Percentiles rank a stretch among this genome's conserved stretches.
Conservation (phyloP, 2,888 invertebrate genomes). For the Hanleya hanleyi region DNA sequence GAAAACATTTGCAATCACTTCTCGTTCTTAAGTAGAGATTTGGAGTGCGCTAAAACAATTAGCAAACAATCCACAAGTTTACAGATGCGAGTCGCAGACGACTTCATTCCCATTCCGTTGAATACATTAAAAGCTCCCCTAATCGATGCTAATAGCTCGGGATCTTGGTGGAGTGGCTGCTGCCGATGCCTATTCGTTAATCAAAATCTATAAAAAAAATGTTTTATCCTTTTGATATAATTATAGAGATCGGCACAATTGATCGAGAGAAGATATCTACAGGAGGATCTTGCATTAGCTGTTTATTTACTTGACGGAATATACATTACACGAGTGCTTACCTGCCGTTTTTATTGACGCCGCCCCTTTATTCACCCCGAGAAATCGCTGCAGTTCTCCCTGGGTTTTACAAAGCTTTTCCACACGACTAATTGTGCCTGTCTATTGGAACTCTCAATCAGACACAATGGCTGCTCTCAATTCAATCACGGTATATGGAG, state of each 20-base stretch:
- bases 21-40: not conserved
- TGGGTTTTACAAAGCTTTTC: not conserved
- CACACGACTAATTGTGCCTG: not conserved
- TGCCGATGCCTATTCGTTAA: not conserved
- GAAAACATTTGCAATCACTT: no score
- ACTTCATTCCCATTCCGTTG: not conserved
- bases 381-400: constrained; percentile 7
- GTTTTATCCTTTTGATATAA: constrained; percentile 3
- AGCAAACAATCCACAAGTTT: constrained; percentile 2
- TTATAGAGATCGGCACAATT: not conserved
- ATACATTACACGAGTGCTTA: not conserved
- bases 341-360: constrained; percentile 8
- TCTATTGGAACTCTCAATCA: not conserved
- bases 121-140: not conserved
- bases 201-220: constrained; percentile 9
- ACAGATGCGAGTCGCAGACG: not conserved
- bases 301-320: constrained; percentile 1
- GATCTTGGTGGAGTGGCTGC: not conserved
- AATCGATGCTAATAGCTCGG: not conserved
- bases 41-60: constrained; percentile 3
- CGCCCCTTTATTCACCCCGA: not conserved
- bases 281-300: not conserved
- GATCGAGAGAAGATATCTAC: not conserved
- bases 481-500: not conserved
- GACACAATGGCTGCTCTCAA: not conserved